Conservation (phyloP, 2,113 vertebrate genomes). For the Chlorodrepanis virens region DNA sequence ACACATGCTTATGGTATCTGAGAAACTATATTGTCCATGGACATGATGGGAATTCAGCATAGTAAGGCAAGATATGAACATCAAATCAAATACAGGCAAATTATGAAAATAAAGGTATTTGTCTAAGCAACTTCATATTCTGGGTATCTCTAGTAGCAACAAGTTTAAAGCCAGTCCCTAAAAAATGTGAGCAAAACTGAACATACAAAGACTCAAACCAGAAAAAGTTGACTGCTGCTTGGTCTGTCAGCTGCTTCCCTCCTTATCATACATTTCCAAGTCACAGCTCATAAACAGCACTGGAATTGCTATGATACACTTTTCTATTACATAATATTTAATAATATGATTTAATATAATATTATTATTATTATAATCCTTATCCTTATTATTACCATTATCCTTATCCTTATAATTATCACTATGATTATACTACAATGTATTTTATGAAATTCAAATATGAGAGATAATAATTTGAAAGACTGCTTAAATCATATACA, state of each 20-base stretch:
- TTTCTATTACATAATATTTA: background rate
- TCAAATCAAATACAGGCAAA: background rate
- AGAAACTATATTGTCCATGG: background rate
- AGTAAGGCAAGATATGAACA: background rate
- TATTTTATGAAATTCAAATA: background rate
- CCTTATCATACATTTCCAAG: background rate
- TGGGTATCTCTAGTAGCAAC: background rate
- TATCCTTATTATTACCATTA: too few species aligned
- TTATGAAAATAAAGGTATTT: background rate
- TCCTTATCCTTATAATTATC: too few species aligned
- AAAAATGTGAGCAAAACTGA: background rate
- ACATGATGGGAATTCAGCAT: background rate
- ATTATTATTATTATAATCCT: background rate
- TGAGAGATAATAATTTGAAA: background rate
- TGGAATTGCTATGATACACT: background rate
- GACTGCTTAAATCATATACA: background rate
- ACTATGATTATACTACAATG: background rate
- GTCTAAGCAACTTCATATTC: background rate
- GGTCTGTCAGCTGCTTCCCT: background rate
- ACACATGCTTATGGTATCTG: background rate
- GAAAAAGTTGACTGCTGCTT: background rate
- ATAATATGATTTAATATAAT: background rate
- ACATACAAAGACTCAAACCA: background rate
- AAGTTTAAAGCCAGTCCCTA: background rate
- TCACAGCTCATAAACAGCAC: background rate